Evolutionary conservation across 2,888 invertebrate species (phyloP).

Genomic region (Tuberolachnus salignus): DNA sequence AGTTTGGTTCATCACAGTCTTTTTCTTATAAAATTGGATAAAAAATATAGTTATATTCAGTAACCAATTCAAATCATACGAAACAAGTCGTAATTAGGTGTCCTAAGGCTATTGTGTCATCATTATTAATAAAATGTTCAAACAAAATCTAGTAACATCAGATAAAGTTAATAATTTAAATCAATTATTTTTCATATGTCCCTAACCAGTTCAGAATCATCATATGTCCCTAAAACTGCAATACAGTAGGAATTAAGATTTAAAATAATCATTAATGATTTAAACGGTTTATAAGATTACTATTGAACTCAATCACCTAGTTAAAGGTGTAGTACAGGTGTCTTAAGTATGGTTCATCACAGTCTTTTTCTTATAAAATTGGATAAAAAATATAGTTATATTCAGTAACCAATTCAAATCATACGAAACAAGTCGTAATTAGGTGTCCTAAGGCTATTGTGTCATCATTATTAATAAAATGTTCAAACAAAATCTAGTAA

Average conservation of each 20-base stretch:
- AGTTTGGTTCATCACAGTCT: not conserved
- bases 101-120: too few species aligned
- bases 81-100: too few species aligned
- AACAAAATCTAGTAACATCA: not conserved
- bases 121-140: too few species aligned
- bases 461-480: constrained; percentile 15
- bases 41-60: too few species aligned
- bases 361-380: not conserved
- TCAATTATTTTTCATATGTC: constrained; percentile 31
- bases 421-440: constrained; percentile 28
- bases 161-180: not conserved
- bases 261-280: not conserved
- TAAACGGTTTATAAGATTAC: not conserved
- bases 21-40: too few species aligned
- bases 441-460: constrained; percentile 35
- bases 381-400: not conserved
- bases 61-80: too few species aligned
- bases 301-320: constrained; percentile 1
- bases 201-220: constrained; percentile 15
- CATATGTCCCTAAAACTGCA: not conserved
- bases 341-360: constrained; percentile 28
- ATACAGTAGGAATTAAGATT: too few species aligned
- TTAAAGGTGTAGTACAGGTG: constrained; percentile 9
- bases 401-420: constrained; percentile 15
- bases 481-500: too few species aligned